Evolutionary conservation across 2,888 invertebrate species (phyloP), one percentile per base, ranked within the genome.

Genomic region (Meganola albula): DNA sequence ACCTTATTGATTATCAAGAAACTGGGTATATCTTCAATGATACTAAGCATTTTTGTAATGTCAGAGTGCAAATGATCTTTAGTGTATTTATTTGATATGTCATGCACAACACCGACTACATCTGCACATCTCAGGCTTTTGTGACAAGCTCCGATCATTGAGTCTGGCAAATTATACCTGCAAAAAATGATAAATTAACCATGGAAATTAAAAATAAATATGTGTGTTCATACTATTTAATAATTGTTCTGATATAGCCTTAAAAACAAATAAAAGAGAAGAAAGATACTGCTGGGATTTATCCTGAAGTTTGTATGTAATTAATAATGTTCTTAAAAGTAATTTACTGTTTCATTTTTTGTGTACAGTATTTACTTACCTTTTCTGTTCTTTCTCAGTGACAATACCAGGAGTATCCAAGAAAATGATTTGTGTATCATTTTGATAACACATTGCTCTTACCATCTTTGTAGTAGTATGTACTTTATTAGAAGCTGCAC

Each of bases 391-490:
- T 20, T 82, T 80, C 23, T 84, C 74, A 11, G 90, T 89, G 0
- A 97, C 91, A 18, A 98, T 76, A 12, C 99, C 99, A 2, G 99
- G 99, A 2, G 98, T 98, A 64, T 99, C 99, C 13, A 96, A 84
- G 63, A 98, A 94, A 18, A 97, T 90, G 21, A 99, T 88, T 78
- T 99, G 99, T 1, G 93, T 92, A 39, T 93, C 87, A n/a, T 89
- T 90, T 42, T 91, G 83, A 22, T 90, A 92, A 53, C 89, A 90
- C 53, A 97, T 89, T 2, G 94, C 96, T 54, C 89, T 86, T 2
- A 91, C 89, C 45, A 91, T 88, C 43, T 87, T 88, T 41, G 93
- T 89, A 0, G 98, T 98, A 7, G 97, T 97, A 59, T 99, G 98
- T 22, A 97, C 94, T 85, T 96, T 97, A 24, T 89, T 90, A 1